Evolutionary conservation across 1,140 invertebrate species (phyloP).

Genomic region (Tetraneura akinire): DNA sequence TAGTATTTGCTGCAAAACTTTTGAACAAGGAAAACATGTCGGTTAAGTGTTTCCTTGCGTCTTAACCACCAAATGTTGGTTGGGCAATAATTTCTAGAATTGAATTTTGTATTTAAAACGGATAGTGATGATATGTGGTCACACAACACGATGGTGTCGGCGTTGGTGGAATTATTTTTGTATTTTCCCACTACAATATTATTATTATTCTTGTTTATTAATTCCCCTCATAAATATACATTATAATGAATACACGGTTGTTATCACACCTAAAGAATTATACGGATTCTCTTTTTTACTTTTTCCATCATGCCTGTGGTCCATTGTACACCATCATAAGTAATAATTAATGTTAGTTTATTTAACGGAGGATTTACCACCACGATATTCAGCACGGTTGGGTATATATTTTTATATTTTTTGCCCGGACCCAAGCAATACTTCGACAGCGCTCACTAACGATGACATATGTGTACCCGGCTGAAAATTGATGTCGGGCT

Average conservation of each 20-base stretch:
- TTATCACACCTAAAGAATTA: not conserved
- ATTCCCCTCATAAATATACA: not conserved
- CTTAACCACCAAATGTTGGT: not conserved
- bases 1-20: constrained; percentile 11
- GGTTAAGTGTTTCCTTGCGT: not conserved
- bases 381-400: not conserved
- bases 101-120: not conserved
- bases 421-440: not conserved
- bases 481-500: constrained; percentile 9
- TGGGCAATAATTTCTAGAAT: not conserved
- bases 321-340: not conserved
- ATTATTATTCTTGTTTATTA: not conserved
- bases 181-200: not conserved
- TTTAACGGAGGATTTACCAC: not conserved
- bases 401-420: constrained; percentile 15
- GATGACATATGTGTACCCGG: constrained; percentile 32
- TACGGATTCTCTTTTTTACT: not conserved
- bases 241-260: not conserved
- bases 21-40: not conserved
- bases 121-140: not conserved
- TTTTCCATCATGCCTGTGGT: not conserved
- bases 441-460: constrained; percentile 44
- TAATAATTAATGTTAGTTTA: constrained; percentile 37
- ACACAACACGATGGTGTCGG: not conserved
- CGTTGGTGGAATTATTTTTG: not conserved